phyloP scores from a whole-genome alignment of 2,797 vertebrate species.

The Nasua narica region DNA sequence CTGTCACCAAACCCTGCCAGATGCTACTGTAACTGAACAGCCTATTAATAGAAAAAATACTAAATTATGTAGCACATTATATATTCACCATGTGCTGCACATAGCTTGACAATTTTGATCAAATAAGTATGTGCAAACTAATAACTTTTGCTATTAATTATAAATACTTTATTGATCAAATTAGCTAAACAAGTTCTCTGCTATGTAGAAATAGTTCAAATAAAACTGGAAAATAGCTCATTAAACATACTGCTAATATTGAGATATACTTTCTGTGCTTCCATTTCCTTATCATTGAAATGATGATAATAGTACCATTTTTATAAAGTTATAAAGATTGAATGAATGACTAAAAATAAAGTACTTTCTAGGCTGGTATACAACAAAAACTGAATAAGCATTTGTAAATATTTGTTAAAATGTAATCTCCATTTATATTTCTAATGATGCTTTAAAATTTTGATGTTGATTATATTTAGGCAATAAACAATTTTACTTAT shows the following conservation, averaged over 20 bases:
- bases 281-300: background rate
- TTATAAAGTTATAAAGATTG: background rate
- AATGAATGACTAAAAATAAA: background rate
- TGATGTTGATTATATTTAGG: background rate
- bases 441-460: background rate
- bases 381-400: background rate
- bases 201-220: background rate
- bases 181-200: background rate
- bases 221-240: background rate
- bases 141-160: background rate
- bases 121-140: background rate
- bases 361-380: background rate
- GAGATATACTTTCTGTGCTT: background rate
- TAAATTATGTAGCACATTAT: background rate
- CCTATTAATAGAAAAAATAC: background rate
- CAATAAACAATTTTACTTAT: background rate
- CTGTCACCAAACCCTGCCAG: background rate
- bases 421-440: background rate
- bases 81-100: background rate
- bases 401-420: background rate
- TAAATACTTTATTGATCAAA: background rate
- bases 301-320: background rate
- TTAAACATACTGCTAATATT: background rate
- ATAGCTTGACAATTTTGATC: background rate
- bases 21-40: background rate